Conservation (phyloP, 2,113 vertebrate species). For the Bothrops jararaca region DNA sequence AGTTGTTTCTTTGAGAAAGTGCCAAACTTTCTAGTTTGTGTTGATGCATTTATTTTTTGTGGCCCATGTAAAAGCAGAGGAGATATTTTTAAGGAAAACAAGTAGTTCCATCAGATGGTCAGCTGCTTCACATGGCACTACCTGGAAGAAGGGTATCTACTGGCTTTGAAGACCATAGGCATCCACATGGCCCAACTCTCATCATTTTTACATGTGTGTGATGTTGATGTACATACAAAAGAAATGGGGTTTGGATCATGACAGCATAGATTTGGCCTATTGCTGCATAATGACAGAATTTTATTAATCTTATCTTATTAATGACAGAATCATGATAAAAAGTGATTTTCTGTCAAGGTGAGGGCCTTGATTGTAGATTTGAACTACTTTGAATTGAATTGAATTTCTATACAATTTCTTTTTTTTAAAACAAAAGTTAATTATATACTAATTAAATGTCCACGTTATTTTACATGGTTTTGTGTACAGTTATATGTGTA, state of each 20-base stretch:
- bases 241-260: background rate
- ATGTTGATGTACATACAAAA: background rate
- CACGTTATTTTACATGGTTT: background rate
- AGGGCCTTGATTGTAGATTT: background rate
- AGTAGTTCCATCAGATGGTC: background rate
- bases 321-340: background rate
- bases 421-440: background rate
- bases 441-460: background rate
- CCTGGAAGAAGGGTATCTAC: background rate
- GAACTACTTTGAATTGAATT: background rate
- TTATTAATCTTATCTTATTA: background rate
- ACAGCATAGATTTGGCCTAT: background rate
- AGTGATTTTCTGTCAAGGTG: background rate
- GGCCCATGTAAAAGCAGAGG: background rate
- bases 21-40: background rate
- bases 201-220: background rate
- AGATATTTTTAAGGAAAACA: background rate
- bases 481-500: background rate
- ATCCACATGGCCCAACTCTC: background rate
- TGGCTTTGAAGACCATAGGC: background rate
- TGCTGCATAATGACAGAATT: background rate
- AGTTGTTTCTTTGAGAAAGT: background rate
- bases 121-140: background rate
- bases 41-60: background rate
- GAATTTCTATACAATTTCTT: background rate